Percentiles rank a stretch among this genome's conserved stretches.
phyloP scores from a whole-genome alignment of 2,888 invertebrate genomes.

The Stenurella melanura region DNA sequence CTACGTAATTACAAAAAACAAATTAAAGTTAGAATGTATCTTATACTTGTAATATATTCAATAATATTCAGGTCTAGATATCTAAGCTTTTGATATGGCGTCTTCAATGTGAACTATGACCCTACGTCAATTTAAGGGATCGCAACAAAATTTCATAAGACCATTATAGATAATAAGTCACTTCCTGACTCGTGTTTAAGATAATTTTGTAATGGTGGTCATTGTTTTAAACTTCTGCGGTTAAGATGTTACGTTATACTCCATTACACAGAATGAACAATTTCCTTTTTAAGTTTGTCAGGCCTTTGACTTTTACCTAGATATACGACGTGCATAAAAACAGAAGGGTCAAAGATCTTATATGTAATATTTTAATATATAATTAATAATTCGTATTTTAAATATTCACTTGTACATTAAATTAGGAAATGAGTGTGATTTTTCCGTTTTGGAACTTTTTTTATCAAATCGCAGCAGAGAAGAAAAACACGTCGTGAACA shows the following conservation, averaged over 20 bases:
- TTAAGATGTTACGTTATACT: conserved; percentile 54
- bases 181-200: conserved; percentile 43
- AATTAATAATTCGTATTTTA: too few relatives aligned
- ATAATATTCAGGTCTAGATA: background rate
- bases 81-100: background rate
- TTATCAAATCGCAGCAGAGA: too few relatives aligned
- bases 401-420: too few relatives aligned
- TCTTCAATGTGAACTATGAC: conserved; percentile 27
- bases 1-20: too few relatives aligned
- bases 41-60: too few relatives aligned
- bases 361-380: too few relatives aligned
- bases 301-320: conserved; percentile 26
- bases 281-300: conserved; percentile 58
- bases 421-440: too few relatives aligned
- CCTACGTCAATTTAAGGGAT: conserved; percentile 22
- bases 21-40: too few relatives aligned
- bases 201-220: conserved; percentile 41
- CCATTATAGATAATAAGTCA: conserved; percentile 33
- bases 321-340: background rate
- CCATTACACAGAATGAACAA: conserved; percentile 59
- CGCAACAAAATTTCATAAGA: conserved; percentile 18
- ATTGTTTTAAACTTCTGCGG: conserved; percentile 42
- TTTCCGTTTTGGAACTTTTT: too few relatives aligned
- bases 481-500: too few relatives aligned
- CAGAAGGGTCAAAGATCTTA: too few relatives aligned